A percentile compares a stretch with the other conserved stretches of the same genome.
phyloP scores from a whole-genome alignment of 2,797 vertebrate species.

The Danio jaintianensis region DNA sequence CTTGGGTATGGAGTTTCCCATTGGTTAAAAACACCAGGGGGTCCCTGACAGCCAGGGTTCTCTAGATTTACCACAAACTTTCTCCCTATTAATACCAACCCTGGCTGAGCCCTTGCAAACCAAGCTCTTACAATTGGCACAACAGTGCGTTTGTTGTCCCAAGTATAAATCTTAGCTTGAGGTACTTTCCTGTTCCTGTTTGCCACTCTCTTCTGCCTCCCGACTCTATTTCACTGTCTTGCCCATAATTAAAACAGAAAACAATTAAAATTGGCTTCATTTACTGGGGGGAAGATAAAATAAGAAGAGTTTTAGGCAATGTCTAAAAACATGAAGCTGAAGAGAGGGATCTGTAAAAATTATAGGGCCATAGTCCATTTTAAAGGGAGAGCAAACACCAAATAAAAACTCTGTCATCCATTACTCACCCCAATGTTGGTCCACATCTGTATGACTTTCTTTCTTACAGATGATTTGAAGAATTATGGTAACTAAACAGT shows the following conservation, averaged over 20 bases:
- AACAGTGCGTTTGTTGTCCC: too few species aligned
- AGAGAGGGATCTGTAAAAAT: not conserved
- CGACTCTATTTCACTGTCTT: not conserved
- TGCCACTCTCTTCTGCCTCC: not conserved
- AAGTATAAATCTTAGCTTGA: not conserved
- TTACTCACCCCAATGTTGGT: not conserved
- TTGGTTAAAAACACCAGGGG: too few species aligned
- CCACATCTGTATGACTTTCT: slow-evolving; percentile 1
- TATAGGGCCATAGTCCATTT: not conserved
- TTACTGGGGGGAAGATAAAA: not conserved
- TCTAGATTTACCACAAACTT: too few species aligned
- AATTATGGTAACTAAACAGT: not conserved
- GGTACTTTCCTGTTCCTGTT: not conserved
- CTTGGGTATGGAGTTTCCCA: too few species aligned
- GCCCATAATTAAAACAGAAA: not conserved
- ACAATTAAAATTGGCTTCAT: not conserved
- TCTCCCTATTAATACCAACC: too few species aligned
- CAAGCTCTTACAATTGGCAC: too few species aligned
- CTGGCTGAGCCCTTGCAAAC: too few species aligned
- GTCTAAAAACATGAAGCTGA: not conserved
- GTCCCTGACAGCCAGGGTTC: too few species aligned
- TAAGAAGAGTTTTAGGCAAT: not conserved
- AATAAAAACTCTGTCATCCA: not conserved
- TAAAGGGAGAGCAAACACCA: not conserved
- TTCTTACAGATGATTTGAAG: not conserved